Base-by-base conservation (phyloP, 2,113 vertebrate genomes). In the Rhinichthys klamathensis region DNA sequence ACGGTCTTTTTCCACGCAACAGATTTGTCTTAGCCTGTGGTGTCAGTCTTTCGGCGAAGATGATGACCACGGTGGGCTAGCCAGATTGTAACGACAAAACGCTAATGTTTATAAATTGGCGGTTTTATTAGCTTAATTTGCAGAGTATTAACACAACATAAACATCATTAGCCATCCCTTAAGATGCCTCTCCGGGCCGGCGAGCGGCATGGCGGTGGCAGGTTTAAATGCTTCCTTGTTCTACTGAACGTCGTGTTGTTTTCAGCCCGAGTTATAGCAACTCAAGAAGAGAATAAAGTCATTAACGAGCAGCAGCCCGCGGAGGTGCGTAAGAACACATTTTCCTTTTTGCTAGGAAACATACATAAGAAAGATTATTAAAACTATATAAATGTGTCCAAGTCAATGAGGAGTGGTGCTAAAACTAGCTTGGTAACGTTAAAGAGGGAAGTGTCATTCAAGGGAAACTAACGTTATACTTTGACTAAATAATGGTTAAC, bases 201-300 rank as follows among this genome's bases (percentile, higher is more conserved):
- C 54, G 81, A 88, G 56, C 84, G 90, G 88, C 79, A 65, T 21
- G 91, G 86, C 82, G 90, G 89, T 85, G 80, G 84, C n/a, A 89
- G 46, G 56, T 65, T 88, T 61, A 27, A 89, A 27, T 32, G 86
- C 32, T 30, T 91, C 65, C 82, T 91, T 38, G n/a, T 93, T 76
- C 51, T 85, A 23, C 82, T 93, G 41, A 72, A 49, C 27, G 90
- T 79, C 56, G 88, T 91, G 73, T 73, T 88, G 73, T 92, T 91
- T 85, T 87, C 91, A 32, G 69, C 90, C 72, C 89, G 86, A 86
- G 93, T 92, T 77, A 70, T 73, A 5, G 93, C 93, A 0, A 84
- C 90, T 67, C 93, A 92, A 30, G 95, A 95, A 60, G 94, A 95
- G 16, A 86, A 89, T 21, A 93, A 93, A 56, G 1, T 91, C 0